A percentile compares a stretch with the other conserved stretches of the same genome.
phyloP scores from a whole-genome alignment of 2,113 vertebrate species.

The Takifugu flavidus region DNA sequence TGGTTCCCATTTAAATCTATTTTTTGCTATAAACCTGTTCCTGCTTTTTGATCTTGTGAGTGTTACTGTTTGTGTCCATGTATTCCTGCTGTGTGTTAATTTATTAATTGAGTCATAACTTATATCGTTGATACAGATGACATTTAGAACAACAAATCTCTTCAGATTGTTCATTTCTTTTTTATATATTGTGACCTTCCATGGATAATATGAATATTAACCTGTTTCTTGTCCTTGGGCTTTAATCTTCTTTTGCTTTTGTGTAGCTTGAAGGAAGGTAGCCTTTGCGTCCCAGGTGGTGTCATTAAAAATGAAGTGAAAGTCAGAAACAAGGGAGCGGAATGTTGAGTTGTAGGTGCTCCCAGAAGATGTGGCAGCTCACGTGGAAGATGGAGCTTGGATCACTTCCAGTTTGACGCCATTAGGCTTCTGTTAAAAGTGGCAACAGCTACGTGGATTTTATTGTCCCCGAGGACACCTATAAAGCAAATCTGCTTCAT shows the following conservation, averaged over 20 bases:
- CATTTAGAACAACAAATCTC: slow-evolving; percentile 10
- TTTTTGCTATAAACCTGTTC: background rate
- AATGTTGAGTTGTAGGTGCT: slow-evolving; percentile 38
- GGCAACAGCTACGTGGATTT: slow-evolving; percentile 30
- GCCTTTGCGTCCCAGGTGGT: slow-evolving; percentile 23
- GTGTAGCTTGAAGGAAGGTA: slow-evolving; percentile 20
- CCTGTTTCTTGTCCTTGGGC: slow-evolving; percentile 10
- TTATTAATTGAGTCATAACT: background rate
- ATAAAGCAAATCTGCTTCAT: slow-evolving; percentile 38
- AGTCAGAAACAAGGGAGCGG: slow-evolving; percentile 49
- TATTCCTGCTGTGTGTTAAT: background rate
- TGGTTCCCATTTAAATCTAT: too few species aligned
- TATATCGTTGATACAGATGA: slow-evolving; percentile 8
- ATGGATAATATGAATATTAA: slow-evolving; percentile 22
- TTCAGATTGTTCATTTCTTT: background rate
- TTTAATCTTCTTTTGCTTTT: slow-evolving; percentile 24
- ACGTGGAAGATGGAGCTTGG: slow-evolving; percentile 34
- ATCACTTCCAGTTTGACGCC: slow-evolving; percentile 39
- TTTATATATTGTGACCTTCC: background rate
- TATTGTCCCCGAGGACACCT: slow-evolving; percentile 20
- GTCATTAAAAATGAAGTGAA: slow-evolving; percentile 35
- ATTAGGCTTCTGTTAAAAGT: slow-evolving; percentile 35
- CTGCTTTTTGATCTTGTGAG: too few species aligned
- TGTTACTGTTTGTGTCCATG: background rate
- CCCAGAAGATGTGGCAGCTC: background rate